Base-by-base conservation (phyloP, 2,888 invertebrate genomes). In the Drosophila diplacantha region DNA sequence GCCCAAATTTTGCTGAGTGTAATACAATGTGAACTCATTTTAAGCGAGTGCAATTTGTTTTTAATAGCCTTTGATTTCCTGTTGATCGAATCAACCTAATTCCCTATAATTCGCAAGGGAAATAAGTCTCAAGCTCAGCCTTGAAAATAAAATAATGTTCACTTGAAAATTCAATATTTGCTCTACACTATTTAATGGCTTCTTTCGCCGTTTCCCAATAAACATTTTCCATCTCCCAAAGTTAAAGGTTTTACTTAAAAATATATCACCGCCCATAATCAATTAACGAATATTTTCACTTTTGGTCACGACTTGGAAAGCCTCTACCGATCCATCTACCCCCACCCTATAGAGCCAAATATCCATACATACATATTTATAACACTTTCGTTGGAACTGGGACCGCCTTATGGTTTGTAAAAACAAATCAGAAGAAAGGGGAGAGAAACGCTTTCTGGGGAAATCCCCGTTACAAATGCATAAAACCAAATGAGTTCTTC, bases 291-390 rank as follows among this genome's bases (percentile, higher is more conserved):
- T 61, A 60, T 52, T 79, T 75, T 75, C 76, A 75, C 79, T 79
- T 75, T 79, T 76, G n/a, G 55, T 79, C 79, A 75, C 79, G 76
- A 79, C 57, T 75, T 59, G 55, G 70, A 78, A 78, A 74, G 73
- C 75, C 72, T 49, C 29, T 32, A 32, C 46, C 54, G 29, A 38
- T 24, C 31, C 16, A 60, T 44, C 34, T 31, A 38, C 24, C 58
- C 26, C 26, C n/a, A 20, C 24, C 14, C 22, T 12, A 9, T 54
- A 12, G n/a, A 3, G n/a, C 24, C 56, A 24, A 39, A 54, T 26
- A 26, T 11, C 38, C 35, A 70, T 64, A 53, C 63, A 70, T 67
- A 53, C 70, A 78, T 70, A 73, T 75, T 78, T 73, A 78, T 75
- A 79, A 75, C 74, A 74, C 74, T 74, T 78, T 75, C 73, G 49